Conservation (phyloP, 92 coral and sea anemone genomes). For the Phenganax subtilis region DNA sequence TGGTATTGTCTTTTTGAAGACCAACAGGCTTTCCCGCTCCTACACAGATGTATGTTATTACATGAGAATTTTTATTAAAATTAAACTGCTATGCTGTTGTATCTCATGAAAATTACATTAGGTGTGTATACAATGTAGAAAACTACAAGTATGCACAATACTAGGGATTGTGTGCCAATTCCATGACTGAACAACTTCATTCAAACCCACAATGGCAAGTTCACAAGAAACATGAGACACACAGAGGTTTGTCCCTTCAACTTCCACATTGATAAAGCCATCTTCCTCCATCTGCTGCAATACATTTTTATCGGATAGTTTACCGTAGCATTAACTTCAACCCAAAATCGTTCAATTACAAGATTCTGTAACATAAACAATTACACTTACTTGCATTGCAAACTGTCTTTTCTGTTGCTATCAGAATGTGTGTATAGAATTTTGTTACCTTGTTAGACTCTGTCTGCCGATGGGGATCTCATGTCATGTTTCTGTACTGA, state of each 20-base stretch:
- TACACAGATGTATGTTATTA: not conserved
- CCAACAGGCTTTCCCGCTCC: conserved; percentile 39
- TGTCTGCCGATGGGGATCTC: conserved; percentile 59
- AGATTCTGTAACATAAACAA: conserved; percentile 38
- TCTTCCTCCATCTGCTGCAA: conserved; percentile 43
- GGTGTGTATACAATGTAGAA: not conserved
- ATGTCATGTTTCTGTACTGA: conserved; percentile 12
- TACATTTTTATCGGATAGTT: conserved; percentile 55
- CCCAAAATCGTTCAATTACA: conserved; percentile 53
- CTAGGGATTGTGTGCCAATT: conserved; percentile 54
- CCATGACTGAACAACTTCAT: conserved; percentile 44
- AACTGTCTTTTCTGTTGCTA: not conserved
- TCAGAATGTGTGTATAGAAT: not conserved
- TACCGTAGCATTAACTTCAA: conserved; percentile 53
- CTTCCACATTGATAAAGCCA: conserved; percentile 44
- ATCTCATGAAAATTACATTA: no score
- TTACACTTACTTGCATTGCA: not conserved
- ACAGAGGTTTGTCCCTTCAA: conserved; percentile 35
- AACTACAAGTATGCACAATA: not conserved
- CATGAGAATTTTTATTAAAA: no score
- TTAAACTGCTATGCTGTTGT: not conserved
- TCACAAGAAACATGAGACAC: conserved; percentile 44
- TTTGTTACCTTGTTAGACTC: conserved; percentile 50
- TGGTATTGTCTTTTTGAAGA: conserved; percentile 19
- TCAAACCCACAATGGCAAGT: conserved; percentile 23